Conservation (phyloP, 2,888 invertebrate species). For the Dromius quadrimaculatus region DNA sequence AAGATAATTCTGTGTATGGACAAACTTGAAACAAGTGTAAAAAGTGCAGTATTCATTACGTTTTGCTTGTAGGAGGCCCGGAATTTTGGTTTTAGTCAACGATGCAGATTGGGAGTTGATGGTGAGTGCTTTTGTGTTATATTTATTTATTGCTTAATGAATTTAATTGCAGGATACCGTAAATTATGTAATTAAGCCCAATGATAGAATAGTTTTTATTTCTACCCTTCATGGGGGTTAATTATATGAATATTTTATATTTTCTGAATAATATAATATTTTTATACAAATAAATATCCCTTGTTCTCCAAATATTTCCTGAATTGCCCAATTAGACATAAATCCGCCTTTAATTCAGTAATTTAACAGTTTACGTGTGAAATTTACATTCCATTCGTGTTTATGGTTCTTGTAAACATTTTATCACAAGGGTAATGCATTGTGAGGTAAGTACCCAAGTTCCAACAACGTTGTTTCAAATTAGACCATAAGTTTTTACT, state of each 20-base stretch:
- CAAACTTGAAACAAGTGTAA: neutral
- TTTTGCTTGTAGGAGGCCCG: conserved; percentile 76
- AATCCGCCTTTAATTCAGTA: conserved; percentile 34
- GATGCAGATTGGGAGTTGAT: conserved; percentile 96
- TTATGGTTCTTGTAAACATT: conserved; percentile 40
- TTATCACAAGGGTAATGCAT: conserved; percentile 28
- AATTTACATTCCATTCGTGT: conserved; percentile 31
- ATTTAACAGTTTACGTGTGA: conserved; percentile 28
- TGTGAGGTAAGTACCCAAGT: conserved; percentile 32
- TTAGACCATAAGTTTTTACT: conserved; percentile 45
- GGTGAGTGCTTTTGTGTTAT: conserved; percentile 68
- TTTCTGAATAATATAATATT: conserved; percentile 44
- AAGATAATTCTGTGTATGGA: conserved; percentile 66
- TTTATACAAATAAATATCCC: too few species aligned
- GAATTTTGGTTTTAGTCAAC: conserved; percentile 93
- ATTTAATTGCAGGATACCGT: conserved; percentile 72
- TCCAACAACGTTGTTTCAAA: conserved; percentile 37
- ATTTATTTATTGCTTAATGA: neutral
- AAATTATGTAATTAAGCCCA: conserved; percentile 76
- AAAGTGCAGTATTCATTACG: conserved; percentile 23
- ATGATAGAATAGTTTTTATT: conserved; percentile 83
- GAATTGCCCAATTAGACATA: too few species aligned
- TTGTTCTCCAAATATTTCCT: too few species aligned
- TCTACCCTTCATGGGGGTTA: conserved; percentile 88
- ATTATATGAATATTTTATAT: conserved; percentile 55